Base-by-base conservation (phyloP, 2,888 invertebrate genomes). In the Perdita meconis region DNA sequence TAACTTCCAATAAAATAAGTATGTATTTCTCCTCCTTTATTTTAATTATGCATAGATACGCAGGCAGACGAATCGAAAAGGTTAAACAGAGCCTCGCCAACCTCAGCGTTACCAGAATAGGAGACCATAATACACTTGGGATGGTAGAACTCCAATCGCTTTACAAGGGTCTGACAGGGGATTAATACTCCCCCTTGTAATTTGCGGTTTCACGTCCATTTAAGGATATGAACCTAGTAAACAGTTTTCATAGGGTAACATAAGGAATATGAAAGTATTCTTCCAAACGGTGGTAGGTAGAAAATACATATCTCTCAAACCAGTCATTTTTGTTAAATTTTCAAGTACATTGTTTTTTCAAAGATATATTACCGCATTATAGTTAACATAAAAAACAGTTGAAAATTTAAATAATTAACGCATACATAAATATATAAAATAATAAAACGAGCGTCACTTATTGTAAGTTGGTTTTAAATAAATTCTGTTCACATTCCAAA, bases 141-240 rank as follows among this genome's bases (percentile, higher is more conserved):
- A 19, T 4, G 12, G 34, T 34, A n/a, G 22, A 60, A 56, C 38
- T 8, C 13, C 1, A 55, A 34, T 38, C 8, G 26, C 22, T 16
- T 30, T 13, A 56, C 19, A 36, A 55, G 40, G 51, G 53, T 51
- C 34, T 42, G 53, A 36, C 47, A 42, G 8, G 12, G 51, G 19
- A 1, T n/a, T 36, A n/a, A 50, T 10, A 30, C n/a, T 26, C 34
- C 40, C 55, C 55, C 36, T 24, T 4, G 24, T 78, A 53, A 78
- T 78, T 68, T 68, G 36, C 44, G 57, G 56, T 56, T 68, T 72
- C 64, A 12, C 44, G 65, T 64, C 78, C 67, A 83, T 81, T 86
- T 79, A 81, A 86, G 85, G 78, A 84, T 85, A 86, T 76, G 82
- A 84, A 78, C 70, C 69, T 69, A 53, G 86, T 87, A 87, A 87